Evolutionary conservation across 2,888 invertebrate species (phyloP).

Genomic region (Gnatocerus cornutus): DNA sequence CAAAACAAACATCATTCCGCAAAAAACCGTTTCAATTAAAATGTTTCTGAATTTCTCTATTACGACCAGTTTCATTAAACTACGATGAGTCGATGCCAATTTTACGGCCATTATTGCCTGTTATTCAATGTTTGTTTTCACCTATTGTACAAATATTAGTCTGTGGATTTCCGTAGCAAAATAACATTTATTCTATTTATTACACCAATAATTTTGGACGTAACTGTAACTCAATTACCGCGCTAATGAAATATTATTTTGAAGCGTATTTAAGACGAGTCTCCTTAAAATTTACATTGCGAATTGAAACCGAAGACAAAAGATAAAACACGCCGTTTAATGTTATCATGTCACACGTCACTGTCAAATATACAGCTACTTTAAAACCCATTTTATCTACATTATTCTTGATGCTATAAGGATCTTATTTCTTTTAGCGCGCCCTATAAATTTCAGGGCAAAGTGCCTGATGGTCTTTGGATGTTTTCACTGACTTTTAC

Average conservation of each 20-base stretch:
- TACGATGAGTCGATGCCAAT: constrained; percentile 1
- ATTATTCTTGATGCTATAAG: constrained; percentile 61
- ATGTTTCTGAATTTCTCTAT: background rate
- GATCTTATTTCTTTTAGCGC: constrained; percentile 58
- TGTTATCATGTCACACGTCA: constrained; percentile 61
- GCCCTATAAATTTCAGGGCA: constrained; percentile 22
- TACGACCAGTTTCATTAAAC: constrained; percentile 5
- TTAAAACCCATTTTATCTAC: constrained; percentile 63
- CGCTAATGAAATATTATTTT: constrained; percentile 6
- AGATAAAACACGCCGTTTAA: constrained; percentile 61
- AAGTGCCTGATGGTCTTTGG: constrained; percentile 13
- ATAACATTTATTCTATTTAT: background rate
- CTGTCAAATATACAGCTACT: constrained; percentile 61
- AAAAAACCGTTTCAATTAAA: constrained; percentile 2
- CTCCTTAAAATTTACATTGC: constrained; percentile 40
- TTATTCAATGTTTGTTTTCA: constrained; percentile 13
- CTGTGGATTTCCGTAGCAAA: background rate
- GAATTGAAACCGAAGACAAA: constrained; percentile 54
- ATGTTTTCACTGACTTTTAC: background rate
- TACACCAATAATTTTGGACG: constrained; percentile 7
- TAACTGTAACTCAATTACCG: background rate
- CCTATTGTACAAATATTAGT: constrained; percentile 10
- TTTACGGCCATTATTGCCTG: constrained; percentile 6
- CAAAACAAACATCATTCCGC: background rate
- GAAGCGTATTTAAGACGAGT: constrained; percentile 25